Base-by-base conservation (phyloP, 2,888 invertebrate genomes). In the Meteorus colon region DNA sequence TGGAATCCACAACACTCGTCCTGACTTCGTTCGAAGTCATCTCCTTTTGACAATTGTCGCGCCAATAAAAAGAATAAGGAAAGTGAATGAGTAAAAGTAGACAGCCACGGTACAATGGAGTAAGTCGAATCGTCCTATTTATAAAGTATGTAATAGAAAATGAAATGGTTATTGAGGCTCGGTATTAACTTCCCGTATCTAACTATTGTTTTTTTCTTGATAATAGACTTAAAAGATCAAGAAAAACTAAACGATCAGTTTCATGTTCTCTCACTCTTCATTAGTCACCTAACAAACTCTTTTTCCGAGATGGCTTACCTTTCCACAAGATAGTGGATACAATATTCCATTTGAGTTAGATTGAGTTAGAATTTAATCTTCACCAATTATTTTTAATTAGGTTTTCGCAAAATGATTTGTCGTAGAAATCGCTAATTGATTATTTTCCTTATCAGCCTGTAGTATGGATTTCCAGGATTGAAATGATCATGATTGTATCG, bases 1-100 rank as follows among this genome's bases (percentile, higher is more conserved):
- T 24, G 41, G 51, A 62, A 65, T 73, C 63, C 31, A 70, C 70
- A 48, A 48, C 48, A 48, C 48, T 70, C 41, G 63, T 67, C 67
- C 73, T 37, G 51, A 24, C n/a, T 63, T 34, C 55, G 59, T 70
- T 70, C 5, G 24, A 70, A 51, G 31, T 70, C n/a, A 34, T 19
- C n/a, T 68, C 24, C 12, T 48, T 68, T 14, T 59, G 19, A 34
- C 31, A 31, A 70, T 59, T 59, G 6, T 34, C 19, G 24, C 41
- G 27, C n/a, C 37, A 65, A 65, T 65, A 16, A 66, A 68, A 51
- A 10, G 29, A 51, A 55, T n/a, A 45, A 68, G 27, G 48, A 29
- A 12, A n/a, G 31, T 10, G 14, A 29, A 63, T 27, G 63, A 63
- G 6, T 4, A 31, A 16, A 34, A 31, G 34, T 8, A 62, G 62